Percentiles rank a stretch among this genome's conserved stretches.
phyloP scores from a whole-genome alignment of 2,113 vertebrate species.

The Corydoras sp. region DNA sequence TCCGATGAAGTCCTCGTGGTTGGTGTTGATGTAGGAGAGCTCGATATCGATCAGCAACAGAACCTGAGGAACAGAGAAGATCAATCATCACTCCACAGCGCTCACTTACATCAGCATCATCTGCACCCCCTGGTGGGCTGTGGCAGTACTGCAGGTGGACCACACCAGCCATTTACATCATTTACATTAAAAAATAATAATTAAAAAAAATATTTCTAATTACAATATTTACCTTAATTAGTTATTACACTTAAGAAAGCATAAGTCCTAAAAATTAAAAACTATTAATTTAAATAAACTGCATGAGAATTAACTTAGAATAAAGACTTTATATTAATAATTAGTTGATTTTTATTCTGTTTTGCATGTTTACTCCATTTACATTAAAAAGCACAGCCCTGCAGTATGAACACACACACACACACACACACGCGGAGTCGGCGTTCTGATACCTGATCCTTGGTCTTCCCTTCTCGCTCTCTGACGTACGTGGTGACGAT shows the following conservation, averaged over 20 bases:
- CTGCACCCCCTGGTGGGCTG: too few species aligned
- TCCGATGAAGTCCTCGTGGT: conserved; percentile 97
- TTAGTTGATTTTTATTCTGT: too few species aligned
- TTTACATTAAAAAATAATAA: neutral
- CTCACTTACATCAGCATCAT: too few species aligned
- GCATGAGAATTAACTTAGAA: too few species aligned
- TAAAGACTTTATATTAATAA: too few species aligned
- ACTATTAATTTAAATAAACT: too few species aligned
- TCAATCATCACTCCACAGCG: too few species aligned
- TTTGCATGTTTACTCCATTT: too few species aligned
- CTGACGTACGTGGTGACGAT: conserved; percentile 90
- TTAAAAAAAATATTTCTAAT: neutral
- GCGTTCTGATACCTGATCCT: conserved; percentile 80
- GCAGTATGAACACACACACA: neutral
- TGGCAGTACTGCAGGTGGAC: too few species aligned
- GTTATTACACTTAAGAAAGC: neutral
- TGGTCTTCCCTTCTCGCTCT: conserved; percentile 87
- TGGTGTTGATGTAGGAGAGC: conserved; percentile 97
- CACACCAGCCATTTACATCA: too few species aligned
- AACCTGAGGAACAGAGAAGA: conserved; percentile 61
- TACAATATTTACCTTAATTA: neutral
- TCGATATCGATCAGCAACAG: conserved; percentile 95
- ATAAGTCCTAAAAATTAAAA: neutral
- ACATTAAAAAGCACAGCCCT: too few species aligned
- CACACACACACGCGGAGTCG: neutral